phyloP scores from a whole-genome alignment of 1,140 invertebrate genomes.

The Batillaria attramentaria region DNA sequence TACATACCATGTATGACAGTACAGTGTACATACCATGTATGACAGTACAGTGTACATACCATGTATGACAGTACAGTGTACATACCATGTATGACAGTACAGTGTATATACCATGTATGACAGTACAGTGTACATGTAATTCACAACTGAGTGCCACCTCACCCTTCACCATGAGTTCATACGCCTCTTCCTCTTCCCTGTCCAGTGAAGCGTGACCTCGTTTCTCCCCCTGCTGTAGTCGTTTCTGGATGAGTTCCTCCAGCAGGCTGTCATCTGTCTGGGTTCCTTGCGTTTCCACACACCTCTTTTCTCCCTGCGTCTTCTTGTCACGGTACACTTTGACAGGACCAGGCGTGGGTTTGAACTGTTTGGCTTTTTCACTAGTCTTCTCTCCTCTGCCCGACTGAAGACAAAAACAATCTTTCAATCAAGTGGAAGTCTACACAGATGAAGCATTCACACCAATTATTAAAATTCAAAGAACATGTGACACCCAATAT shows the following conservation, averaged over 20 bases:
- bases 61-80: too few species aligned
- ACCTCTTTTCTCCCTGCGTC: neutral
- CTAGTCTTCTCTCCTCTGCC: slow-evolving; percentile 2
- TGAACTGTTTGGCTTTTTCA: too few species aligned
- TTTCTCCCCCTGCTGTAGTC: slow-evolving; percentile 1
- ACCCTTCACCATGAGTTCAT: slow-evolving; percentile 49
- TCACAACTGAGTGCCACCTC: slow-evolving; percentile 8
- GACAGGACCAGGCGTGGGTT: slow-evolving; percentile 19
- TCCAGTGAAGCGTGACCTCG: slow-evolving; percentile 27
- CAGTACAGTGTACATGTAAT: too few species aligned
- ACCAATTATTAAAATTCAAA: neutral
- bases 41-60: too few species aligned
- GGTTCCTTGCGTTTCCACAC: neutral
- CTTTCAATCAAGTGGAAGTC: too few species aligned
- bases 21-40: too few species aligned
- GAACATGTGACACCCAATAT: neutral
- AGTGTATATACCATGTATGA: too few species aligned
- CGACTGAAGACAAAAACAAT: slow-evolving; percentile 12
- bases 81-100: too few species aligned
- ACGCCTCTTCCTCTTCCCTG: slow-evolving; percentile 40
- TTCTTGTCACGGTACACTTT: slow-evolving; percentile 32
- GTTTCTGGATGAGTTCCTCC: slow-evolving; percentile 32
- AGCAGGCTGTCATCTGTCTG: slow-evolving; percentile 41
- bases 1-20: too few species aligned
- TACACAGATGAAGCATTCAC: too few species aligned